These are phyloP conservation scores for Drosophila merina DNA, from an alignment of 2,888 invertebrate species.

Conservation along the genomic window DNA sequence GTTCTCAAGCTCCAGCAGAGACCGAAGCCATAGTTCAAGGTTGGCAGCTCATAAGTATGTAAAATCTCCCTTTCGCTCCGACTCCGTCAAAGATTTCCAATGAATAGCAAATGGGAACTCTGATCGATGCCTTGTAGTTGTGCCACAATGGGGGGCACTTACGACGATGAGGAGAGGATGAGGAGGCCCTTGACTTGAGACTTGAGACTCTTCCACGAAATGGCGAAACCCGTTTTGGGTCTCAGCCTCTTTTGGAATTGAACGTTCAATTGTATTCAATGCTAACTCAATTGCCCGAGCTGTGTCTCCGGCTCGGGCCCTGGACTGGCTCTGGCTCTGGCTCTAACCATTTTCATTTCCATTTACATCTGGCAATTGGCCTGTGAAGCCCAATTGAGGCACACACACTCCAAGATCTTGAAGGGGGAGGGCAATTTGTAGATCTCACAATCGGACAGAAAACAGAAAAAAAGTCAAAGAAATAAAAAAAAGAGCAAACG, in stretches of 20 bases:
- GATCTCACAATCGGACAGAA: conserved; percentile 27
- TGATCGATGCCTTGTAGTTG: conserved; percentile 18
- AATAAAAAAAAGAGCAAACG: conserved; percentile 30
- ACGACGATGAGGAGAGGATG: background rate
- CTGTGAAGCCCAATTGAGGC: conserved; percentile 15
- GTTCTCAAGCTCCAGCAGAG: conserved; percentile 21
- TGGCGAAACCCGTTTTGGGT: conserved; percentile 69
- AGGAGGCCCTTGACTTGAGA: conserved; percentile 37
- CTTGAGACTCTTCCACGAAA: conserved; percentile 65
- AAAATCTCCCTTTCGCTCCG: conserved; percentile 12
- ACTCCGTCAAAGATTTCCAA: conserved; percentile 23
- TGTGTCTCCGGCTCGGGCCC: conserved; percentile 56
- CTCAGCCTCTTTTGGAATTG: conserved; percentile 50
- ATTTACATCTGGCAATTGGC: conserved; percentile 47
- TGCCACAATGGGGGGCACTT: conserved; percentile 47
- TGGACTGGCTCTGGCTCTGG: conserved; percentile 37
- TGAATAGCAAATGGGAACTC: conserved; percentile 39
- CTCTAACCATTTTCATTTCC: conserved; percentile 53
- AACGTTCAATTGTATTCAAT: conserved; percentile 75
- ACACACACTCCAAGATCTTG: conserved; percentile 32
- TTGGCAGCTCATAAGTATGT: conserved; percentile 10
- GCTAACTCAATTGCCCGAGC: conserved; percentile 70
- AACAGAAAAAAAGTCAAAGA: conserved; percentile 4
- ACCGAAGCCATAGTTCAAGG: conserved; percentile 25
- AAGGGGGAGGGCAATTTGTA: conserved; percentile 26